These are phyloP conservation scores for Lagodon rhomboides DNA, from an alignment of 2,797 vertebrate species.

Conservation along the genomic window DNA sequence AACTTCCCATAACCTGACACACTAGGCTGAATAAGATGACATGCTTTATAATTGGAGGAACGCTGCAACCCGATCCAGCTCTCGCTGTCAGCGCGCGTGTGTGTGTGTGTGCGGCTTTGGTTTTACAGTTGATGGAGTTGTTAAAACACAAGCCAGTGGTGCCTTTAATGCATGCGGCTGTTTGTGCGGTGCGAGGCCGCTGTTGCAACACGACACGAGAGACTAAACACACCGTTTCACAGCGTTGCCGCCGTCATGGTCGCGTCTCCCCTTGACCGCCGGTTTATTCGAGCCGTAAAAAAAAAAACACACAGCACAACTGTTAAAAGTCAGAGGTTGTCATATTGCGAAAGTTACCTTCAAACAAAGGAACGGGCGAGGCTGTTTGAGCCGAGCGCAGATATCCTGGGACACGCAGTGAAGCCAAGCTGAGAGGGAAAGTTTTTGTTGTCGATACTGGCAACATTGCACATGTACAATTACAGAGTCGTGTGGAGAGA, in stretches of 20 bases:
- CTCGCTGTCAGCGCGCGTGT: neutral
- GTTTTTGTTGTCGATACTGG: constrained; percentile 38
- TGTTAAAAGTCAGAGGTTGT: constrained; percentile 59
- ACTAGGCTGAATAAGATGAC: constrained; percentile 65
- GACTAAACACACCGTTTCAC: constrained; percentile 54
- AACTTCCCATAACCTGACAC: constrained; percentile 51
- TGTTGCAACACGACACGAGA: constrained; percentile 55
- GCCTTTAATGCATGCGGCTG: constrained; percentile 63
- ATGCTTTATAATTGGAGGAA: constrained; percentile 70
- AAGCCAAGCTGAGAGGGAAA: constrained; percentile 25
- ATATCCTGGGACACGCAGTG: constrained; percentile 15
- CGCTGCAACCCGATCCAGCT: constrained; percentile 52
- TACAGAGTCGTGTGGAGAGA: constrained; percentile 38
- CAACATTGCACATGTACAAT: constrained; percentile 41
- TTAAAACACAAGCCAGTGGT: constrained; percentile 69
- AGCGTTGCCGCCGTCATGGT: constrained; percentile 35
- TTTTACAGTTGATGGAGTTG: constrained; percentile 79
- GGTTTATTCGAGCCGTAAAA: constrained; percentile 76
- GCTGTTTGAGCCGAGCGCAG: constrained; percentile 16
- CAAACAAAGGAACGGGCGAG: constrained; percentile 47
- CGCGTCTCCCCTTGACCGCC: constrained; percentile 63
- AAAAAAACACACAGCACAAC: constrained; percentile 28
- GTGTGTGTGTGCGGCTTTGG: constrained; percentile 50
- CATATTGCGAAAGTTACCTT: constrained; percentile 68
- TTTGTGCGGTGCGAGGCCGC: constrained; percentile 53